phyloP scores from a whole-genome alignment of 2,888 invertebrate species.

The Rhopalosiphum nymphaeae region DNA sequence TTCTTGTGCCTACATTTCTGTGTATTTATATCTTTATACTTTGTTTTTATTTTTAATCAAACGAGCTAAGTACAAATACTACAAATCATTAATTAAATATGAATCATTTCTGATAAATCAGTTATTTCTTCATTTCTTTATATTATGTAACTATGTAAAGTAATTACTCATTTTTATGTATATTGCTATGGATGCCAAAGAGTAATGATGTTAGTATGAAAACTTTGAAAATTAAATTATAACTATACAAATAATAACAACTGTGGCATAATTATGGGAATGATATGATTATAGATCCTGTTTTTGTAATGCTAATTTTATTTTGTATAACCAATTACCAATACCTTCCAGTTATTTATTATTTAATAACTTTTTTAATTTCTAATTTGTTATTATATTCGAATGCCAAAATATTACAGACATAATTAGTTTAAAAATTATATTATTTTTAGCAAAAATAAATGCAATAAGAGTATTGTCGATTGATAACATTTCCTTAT shows the following conservation, averaged over 20 bases:
- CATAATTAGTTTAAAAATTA: background rate
- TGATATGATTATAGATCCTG: background rate
- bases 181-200: background rate
- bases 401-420: background rate
- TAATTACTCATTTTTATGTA: background rate
- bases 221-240: background rate
- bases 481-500: background rate
- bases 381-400: background rate
- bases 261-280: background rate
- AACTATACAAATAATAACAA: background rate
- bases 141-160: background rate
- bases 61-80: background rate
- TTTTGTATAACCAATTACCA: background rate
- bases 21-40: background rate
- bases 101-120: background rate
- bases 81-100: background rate
- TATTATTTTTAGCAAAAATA: background rate
- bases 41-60: background rate
- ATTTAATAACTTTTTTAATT: background rate
- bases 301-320: background rate
- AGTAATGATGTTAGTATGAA: background rate
- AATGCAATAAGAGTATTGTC: background rate
- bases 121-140: background rate
- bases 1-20: background rate
- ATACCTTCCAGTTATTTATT: background rate